Percentiles rank a stretch among this genome's conserved stretches.
Conservation (phyloP, 2,888 invertebrate genomes). For the Ctena decussata region DNA sequence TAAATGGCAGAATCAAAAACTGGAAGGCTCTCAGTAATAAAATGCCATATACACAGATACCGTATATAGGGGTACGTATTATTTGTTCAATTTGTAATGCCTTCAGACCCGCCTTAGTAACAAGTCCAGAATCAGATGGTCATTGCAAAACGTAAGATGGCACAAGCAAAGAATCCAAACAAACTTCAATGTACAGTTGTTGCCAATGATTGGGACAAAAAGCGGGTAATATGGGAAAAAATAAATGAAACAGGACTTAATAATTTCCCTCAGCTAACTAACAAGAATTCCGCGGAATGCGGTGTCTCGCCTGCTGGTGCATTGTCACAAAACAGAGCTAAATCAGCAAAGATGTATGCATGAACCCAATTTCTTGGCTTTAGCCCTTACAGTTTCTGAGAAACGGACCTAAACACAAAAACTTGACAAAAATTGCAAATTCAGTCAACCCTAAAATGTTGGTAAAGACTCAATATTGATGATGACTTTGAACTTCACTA, state of each 20-base stretch:
- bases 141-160: not conserved
- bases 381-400: too few species aligned
- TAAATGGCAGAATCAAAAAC: not conserved
- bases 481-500: too few species aligned
- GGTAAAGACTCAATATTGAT: too few species aligned
- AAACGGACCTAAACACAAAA: too few species aligned
- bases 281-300: too few species aligned
- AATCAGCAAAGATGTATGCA: too few species aligned
- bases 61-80: not conserved
- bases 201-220: not conserved
- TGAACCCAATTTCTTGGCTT: too few species aligned
- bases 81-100: conserved; percentile 17
- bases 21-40: not conserved
- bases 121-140: not conserved
- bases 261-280: not conserved
- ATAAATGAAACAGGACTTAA: not conserved
- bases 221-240: not conserved
- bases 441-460: too few species aligned
- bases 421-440: too few species aligned
- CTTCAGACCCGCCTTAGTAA: not conserved
- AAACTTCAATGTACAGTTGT: not conserved
- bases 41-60: not conserved
- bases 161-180: not conserved
- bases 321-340: too few species aligned
- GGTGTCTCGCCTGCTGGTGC: too few species aligned